A percentile compares a stretch with the other conserved stretches of the same genome.
Evolutionary conservation across 1,140 invertebrate genomes (phyloP).

Genomic region (Drosophila aff.): DNA sequence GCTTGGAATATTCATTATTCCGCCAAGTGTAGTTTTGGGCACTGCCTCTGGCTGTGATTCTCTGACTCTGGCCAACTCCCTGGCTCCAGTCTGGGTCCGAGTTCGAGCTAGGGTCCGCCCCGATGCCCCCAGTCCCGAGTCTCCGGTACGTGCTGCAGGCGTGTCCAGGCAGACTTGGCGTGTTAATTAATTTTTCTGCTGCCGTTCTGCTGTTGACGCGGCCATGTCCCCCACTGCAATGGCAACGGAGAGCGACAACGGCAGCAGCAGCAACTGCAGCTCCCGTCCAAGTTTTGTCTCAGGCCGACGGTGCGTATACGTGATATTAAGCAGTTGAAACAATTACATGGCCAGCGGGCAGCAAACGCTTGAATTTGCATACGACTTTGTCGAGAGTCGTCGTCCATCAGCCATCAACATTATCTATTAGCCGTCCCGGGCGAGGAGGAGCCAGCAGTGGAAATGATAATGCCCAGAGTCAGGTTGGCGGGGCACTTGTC

Average conservation of each 20-base stretch:
- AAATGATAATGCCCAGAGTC: conserved; percentile 45
- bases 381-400: conserved; percentile 35
- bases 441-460: conserved; percentile 19
- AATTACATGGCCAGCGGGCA: conserved; percentile 59
- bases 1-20: neutral
- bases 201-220: conserved; percentile 52
- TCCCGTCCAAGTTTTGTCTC: conserved; percentile 17
- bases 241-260: neutral
- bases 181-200: conserved; percentile 69
- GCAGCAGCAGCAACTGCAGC: conserved; percentile 7
- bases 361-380: conserved; percentile 40
- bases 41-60: conserved; percentile 23
- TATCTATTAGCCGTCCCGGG: conserved; percentile 63
- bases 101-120: conserved; percentile 12
- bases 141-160: conserved; percentile 62
- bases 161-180: conserved; percentile 53
- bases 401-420: conserved; percentile 42
- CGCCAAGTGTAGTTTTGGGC: conserved; percentile 3
- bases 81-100: conserved; percentile 30
- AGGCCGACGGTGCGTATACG: conserved; percentile 62
- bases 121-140: conserved; percentile 7
- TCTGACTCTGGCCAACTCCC: conserved; percentile 21
- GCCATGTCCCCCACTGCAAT: conserved; percentile 15
- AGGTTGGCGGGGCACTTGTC: conserved; percentile 24
- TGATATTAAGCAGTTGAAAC: conserved; percentile 66